A percentile compares a stretch with the other conserved stretches of the same genome.
Conservation (phyloP, 2,888 invertebrate genomes). For the Eupelmus urozonus region DNA sequence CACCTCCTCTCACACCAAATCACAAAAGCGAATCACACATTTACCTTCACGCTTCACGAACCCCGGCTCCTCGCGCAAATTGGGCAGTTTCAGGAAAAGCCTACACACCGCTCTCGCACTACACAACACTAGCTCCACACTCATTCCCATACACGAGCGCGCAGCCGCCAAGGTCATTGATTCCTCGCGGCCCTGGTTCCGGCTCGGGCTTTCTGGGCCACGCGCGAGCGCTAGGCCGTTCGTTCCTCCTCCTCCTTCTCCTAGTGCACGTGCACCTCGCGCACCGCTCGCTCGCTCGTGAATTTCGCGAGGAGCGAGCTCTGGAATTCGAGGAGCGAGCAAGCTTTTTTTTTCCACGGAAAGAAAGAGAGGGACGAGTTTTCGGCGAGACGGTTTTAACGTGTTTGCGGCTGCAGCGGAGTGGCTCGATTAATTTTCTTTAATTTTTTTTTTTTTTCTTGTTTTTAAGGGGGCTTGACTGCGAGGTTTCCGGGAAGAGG, state of each 20-base stretch:
- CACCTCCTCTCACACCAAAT: too few species aligned
- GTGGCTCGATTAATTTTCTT: too few species aligned
- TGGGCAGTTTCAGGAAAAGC: constrained; percentile 13
- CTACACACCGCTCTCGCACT: constrained; percentile 53
- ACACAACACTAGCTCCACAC: neutral
- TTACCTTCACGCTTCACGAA: constrained; percentile 8
- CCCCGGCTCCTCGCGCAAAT: neutral
- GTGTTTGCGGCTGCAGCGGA: neutral
- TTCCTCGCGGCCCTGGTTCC: constrained; percentile 72
- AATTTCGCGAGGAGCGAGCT: neutral
- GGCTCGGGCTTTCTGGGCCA: constrained; percentile 75
- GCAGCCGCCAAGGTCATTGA: constrained; percentile 75
- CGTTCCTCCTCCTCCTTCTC: constrained; percentile 3
- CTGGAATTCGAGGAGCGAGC: neutral
- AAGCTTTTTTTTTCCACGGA: too few species aligned
- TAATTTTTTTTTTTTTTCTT: too few species aligned
- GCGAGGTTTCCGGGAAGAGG: too few species aligned
- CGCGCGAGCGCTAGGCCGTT: constrained; percentile 3
- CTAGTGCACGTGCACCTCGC: neutral
- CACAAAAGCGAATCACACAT: too few species aligned
- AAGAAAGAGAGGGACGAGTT: too few species aligned
- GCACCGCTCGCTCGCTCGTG: neutral
- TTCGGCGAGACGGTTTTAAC: neutral
- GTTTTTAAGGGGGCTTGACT: too few species aligned
- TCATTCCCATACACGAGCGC: neutral